Evolutionary conservation across 2,888 invertebrate species (phyloP).

Genomic region (Hemithea aestivaria): DNA sequence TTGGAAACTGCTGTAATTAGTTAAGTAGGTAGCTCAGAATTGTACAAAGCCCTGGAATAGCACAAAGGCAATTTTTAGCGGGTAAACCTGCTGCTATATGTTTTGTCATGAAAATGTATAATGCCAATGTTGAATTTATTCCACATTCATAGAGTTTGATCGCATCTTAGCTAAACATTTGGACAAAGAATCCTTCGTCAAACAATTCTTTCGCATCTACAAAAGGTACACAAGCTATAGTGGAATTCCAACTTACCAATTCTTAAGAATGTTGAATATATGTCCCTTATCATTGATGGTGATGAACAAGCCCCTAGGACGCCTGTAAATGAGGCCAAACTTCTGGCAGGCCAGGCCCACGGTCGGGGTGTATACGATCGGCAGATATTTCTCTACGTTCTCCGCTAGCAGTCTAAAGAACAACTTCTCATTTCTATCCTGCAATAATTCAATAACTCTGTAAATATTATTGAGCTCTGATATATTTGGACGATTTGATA

Average conservation of each 20-base stretch:
- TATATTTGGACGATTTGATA: neutral
- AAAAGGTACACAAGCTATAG: too few species aligned
- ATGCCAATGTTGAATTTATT: too few species aligned
- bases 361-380: conserved; percentile 98
- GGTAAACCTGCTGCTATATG: too few species aligned
- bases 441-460: conserved; percentile 49
- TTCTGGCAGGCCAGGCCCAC: conserved; percentile 98
- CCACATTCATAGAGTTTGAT: too few species aligned
- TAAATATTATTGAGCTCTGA: conserved; percentile 26
- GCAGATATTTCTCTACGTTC: conserved; percentile 96
- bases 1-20: too few species aligned
- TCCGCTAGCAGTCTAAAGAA: conserved; percentile 96
- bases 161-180: too few species aligned
- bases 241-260: conserved; percentile 84
- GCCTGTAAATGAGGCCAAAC: conserved; percentile 95
- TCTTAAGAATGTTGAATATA: conserved; percentile 92
- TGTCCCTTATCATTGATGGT: conserved; percentile 97
- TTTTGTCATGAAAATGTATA: too few species aligned
- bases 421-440: conserved; percentile 97
- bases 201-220: too few species aligned
- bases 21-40: too few species aligned
- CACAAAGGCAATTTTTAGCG: too few species aligned
- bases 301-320: conserved; percentile 96
- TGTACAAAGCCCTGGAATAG: too few species aligned
- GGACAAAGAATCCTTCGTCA: too few species aligned